Base-by-base conservation (phyloP, 2,888 invertebrate species). In the Polyploca ridens region DNA sequence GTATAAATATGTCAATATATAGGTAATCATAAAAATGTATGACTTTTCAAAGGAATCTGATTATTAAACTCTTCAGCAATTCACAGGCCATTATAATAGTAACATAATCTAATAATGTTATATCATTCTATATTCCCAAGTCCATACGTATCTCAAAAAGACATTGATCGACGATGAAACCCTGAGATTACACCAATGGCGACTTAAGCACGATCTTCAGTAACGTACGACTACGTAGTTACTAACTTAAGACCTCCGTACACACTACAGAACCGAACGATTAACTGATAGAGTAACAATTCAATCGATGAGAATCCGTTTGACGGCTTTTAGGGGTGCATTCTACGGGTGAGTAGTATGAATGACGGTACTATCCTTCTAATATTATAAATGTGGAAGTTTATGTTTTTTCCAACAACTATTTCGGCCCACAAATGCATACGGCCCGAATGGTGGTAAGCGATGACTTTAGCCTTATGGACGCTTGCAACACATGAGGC, bases 181-280 rank as follows among this genome's bases (percentile, higher is more conserved):
- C 65, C 66, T 66, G 65, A 63, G 67, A 71, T 71, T 67, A 69
- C 63, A 69, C 70, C 59, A 60, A 35, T 72, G 78, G 79, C 72
- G 67, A 78, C 75, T 73, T 72, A 61, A 71, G 68, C 75, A 73
- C 75, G 75, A 77, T 72, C 73, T 68, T 38, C 65, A 64, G 64
- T 71, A 71, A 74, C 74, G 65, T 74, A 75, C 73, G 69, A 65
- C 63, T 63, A 64, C 72, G 74, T 73, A 62, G 62, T 69, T 61
- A 66, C 67, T 63, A 58, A 62, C 11, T 61, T 13, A 33, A n/a
- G 58, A 58, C 35, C 33, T 58, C 54, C 54, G 54, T 19, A 19
- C 54, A 54, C 54, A 54, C 14, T 14, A n/a, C 46, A 54, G 54
- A 7, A 54, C 19, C 3, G 54, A 54, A 19, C 16, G 19, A 8